A percentile compares a stretch with the other conserved stretches of the same genome.
Evolutionary conservation across 2,797 vertebrate species (phyloP).

Genomic region (Hemibagrus guttatus): DNA sequence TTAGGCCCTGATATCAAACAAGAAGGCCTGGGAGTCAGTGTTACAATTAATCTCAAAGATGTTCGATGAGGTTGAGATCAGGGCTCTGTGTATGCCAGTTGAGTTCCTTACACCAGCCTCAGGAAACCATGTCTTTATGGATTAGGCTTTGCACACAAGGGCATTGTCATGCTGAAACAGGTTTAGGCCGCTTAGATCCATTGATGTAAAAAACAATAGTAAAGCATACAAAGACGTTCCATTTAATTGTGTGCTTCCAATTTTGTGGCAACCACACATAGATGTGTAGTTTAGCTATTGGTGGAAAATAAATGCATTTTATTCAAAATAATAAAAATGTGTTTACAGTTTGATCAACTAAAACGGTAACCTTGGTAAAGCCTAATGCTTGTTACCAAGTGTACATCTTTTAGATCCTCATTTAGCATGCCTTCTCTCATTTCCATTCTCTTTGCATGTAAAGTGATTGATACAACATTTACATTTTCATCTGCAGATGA

Average conservation of each 20-base stretch:
- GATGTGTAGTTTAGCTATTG: background rate
- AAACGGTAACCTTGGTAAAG: background rate
- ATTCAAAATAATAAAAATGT: background rate
- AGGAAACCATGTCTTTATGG: background rate
- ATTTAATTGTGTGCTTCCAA: background rate
- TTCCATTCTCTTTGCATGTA: background rate
- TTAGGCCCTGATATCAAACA: background rate
- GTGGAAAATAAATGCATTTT: background rate
- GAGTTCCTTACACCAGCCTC: background rate
- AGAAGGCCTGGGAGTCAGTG: background rate
- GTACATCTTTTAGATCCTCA: background rate
- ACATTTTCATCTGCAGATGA: constrained; percentile 78
- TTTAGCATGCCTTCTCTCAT: background rate
- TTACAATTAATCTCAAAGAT: background rate
- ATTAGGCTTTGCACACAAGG: background rate
- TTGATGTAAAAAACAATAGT: background rate
- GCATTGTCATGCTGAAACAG: background rate
- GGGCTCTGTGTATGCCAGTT: background rate
- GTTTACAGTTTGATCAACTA: background rate
- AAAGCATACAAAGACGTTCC: background rate
- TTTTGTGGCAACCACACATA: too few species aligned
- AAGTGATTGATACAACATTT: background rate
- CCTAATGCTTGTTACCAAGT: background rate
- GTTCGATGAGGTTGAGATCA: too few species aligned
- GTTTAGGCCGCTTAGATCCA: background rate